Percentiles rank a stretch among this genome's conserved stretches.
Evolutionary conservation across 2,888 invertebrate genomes (phyloP).

Genomic region (Spodoptera littoralis): DNA sequence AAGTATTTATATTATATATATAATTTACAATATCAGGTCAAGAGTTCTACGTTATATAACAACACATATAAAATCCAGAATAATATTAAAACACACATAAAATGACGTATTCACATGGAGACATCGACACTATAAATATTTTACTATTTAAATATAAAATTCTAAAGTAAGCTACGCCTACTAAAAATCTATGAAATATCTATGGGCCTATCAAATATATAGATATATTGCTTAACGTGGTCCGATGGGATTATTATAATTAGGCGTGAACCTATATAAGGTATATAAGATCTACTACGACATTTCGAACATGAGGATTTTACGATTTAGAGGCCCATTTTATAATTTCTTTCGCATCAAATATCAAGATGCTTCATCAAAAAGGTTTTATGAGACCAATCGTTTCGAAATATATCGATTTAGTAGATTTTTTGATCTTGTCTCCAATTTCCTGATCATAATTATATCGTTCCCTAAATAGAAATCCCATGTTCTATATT

Average conservation of each 20-base stretch:
- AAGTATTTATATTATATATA: not conserved
- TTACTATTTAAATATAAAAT: slow-evolving; percentile 75
- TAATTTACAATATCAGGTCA: slow-evolving; percentile 44
- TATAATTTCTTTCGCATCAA: too few species aligned
- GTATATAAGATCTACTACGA: slow-evolving; percentile 47
- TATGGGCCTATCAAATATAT: slow-evolving; percentile 81
- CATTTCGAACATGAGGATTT: slow-evolving; percentile 59
- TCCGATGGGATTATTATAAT: slow-evolving; percentile 83
- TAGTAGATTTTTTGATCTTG: too few species aligned
- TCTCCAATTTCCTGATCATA: too few species aligned
- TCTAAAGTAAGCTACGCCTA: slow-evolving; percentile 84
- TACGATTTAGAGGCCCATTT: too few species aligned
- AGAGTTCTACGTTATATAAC: slow-evolving; percentile 33
- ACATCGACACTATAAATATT: slow-evolving; percentile 53
- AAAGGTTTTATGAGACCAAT: too few species aligned
- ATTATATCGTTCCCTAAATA: too few species aligned
- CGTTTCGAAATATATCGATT: too few species aligned
- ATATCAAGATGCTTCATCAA: too few species aligned
- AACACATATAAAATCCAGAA: slow-evolving; percentile 55
- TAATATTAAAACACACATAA: slow-evolving; percentile 54
- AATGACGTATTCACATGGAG: slow-evolving; percentile 54
- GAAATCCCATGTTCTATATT: slow-evolving; percentile 37
- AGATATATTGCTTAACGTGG: slow-evolving; percentile 87
- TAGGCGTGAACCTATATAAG: slow-evolving; percentile 73
- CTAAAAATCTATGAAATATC: slow-evolving; percentile 75